Conservation (phyloP, 2,113 vertebrate species). For the Cyprinodon variegatus region DNA sequence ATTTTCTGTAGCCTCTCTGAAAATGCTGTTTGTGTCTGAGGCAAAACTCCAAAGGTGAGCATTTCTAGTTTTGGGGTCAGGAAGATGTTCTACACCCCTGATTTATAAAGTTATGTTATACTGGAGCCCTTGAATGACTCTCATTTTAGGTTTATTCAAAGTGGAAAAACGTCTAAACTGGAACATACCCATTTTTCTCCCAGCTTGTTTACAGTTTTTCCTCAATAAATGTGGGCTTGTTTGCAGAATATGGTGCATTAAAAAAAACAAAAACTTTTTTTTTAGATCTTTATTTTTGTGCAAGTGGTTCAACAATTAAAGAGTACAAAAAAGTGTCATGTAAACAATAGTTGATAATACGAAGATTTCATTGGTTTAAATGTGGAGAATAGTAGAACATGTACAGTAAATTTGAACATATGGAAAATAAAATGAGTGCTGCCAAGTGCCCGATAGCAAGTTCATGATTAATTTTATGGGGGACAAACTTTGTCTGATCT, state of each 20-base stretch:
- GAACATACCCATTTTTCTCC: slow-evolving; percentile 18
- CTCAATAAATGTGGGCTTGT: slow-evolving; percentile 16
- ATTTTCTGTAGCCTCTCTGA: slow-evolving; percentile 20
- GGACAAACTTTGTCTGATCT: slow-evolving; percentile 16
- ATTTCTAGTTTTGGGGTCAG: no score
- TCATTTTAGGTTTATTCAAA: no score
- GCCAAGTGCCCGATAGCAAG: slow-evolving; percentile 13
- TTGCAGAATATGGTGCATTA: slow-evolving; percentile 39
- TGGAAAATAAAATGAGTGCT: background rate
- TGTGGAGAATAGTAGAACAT: slow-evolving; percentile 25
- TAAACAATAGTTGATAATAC: slow-evolving; percentile 67
- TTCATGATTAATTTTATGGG: slow-evolving; percentile 12
- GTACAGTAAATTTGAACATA: slow-evolving; percentile 33
- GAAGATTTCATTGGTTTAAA: slow-evolving; percentile 31
- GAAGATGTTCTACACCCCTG: no score
- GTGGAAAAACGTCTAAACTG: background rate
- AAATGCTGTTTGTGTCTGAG: slow-evolving; percentile 52
- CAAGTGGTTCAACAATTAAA: slow-evolving; percentile 72
- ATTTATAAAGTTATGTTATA: background rate
- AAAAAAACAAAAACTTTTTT: slow-evolving; percentile 30
- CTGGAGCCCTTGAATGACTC: background rate
- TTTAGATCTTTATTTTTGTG: slow-evolving; percentile 73
- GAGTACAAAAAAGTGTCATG: slow-evolving; percentile 58
- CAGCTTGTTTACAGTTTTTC: slow-evolving; percentile 51
- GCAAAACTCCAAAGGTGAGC: background rate